A percentile compares a stretch with the other conserved stretches of the same genome.
Evolutionary conservation across 1,140 invertebrate species (phyloP).

Genomic region (Pissodes strobi): DNA sequence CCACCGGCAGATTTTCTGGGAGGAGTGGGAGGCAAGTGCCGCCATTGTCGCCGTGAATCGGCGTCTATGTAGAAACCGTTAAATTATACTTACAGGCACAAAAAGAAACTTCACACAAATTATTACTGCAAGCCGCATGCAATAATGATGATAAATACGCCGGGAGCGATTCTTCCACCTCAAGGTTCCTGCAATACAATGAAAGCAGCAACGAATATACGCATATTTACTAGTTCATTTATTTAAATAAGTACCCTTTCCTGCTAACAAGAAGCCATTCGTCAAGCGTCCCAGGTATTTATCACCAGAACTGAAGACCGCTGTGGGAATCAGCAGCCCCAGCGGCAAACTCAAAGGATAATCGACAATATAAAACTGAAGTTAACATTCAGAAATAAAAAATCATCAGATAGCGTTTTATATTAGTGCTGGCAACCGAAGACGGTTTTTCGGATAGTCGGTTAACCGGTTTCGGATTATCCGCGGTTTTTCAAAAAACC

Average conservation of each 20-base stretch:
- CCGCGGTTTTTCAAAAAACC: too few relatives aligned
- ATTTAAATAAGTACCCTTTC: constrained; percentile 26
- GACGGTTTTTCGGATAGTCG: too few relatives aligned
- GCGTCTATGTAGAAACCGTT: too few relatives aligned
- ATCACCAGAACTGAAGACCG: constrained; percentile 46
- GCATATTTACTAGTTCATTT: constrained; percentile 25
- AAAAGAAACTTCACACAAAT: too few relatives aligned
- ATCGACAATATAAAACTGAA: constrained; percentile 56
- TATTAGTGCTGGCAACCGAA: too few relatives aligned
- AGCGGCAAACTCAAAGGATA: constrained; percentile 53
- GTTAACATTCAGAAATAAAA: constrained; percentile 57
- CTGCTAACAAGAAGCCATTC: constrained; percentile 26
- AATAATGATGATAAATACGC: constrained; percentile 7
- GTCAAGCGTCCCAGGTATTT: constrained; percentile 36
- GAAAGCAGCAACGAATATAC: constrained; percentile 1
- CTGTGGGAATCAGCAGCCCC: constrained; percentile 53
- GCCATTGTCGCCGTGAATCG: too few relatives aligned
- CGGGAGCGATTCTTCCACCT: constrained; percentile 1
- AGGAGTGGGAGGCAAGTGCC: too few relatives aligned
- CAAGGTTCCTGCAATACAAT: constrained; percentile 16
- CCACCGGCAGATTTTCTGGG: too few relatives aligned
- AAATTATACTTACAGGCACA: too few relatives aligned
- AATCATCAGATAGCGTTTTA: constrained; percentile 56
- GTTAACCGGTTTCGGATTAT: too few relatives aligned
- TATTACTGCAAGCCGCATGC: constrained; percentile 15